A percentile compares a stretch with the other conserved stretches of the same genome.
phyloP scores from a whole-genome alignment of 1,140 invertebrate genomes.

The Cydia amplana region DNA sequence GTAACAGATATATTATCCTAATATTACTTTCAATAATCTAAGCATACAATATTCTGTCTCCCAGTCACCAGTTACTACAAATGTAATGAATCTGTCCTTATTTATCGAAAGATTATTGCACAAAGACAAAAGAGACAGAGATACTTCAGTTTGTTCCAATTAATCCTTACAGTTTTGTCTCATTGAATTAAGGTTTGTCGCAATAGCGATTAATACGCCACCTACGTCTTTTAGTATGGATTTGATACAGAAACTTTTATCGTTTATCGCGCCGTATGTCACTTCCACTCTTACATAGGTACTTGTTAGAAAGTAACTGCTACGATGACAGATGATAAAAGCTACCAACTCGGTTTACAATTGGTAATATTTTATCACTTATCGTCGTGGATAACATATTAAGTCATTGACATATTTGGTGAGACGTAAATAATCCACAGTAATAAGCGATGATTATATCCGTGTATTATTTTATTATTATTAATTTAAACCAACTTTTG shows the following conservation, averaged over 20 bases:
- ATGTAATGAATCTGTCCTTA: neutral
- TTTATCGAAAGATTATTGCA: neutral
- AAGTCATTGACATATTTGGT: too few relatives aligned
- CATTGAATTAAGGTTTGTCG: neutral
- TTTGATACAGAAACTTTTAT: neutral
- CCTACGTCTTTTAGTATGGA: too few relatives aligned
- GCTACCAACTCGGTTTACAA: neutral
- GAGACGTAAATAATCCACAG: too few relatives aligned
- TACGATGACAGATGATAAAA: too few relatives aligned
- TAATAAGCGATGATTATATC: neutral
- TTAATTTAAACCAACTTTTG: too few relatives aligned
- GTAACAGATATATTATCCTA: neutral
- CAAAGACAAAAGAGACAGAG: neutral
- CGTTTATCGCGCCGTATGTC: neutral
- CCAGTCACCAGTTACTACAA: neutral
- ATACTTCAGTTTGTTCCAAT: neutral
- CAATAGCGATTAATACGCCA: neutral
- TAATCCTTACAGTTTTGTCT: constrained; percentile 18
- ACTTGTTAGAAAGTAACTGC: neutral
- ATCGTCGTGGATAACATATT: neutral
- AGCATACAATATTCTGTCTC: neutral
- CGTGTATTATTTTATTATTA: too few relatives aligned
- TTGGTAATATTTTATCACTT: neutral
- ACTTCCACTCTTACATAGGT: neutral
- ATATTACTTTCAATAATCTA: neutral